Evolutionary conservation across 2,888 invertebrate genomes (phyloP).

Genomic region (Pseudococcus jackbeardsleyi): DNA sequence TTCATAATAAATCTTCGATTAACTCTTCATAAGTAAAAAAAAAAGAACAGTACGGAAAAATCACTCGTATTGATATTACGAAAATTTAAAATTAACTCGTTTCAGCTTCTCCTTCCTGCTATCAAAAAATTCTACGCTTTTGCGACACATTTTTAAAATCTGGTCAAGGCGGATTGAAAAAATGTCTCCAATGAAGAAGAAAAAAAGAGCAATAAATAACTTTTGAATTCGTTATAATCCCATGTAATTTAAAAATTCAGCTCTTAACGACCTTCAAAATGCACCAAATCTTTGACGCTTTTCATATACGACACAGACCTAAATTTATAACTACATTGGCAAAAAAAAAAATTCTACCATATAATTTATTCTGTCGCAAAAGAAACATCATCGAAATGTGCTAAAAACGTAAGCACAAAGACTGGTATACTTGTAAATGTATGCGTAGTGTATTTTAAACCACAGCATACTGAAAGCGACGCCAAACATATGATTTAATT

Average conservation of each 20-base stretch:
- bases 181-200: not conserved
- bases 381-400: not conserved
- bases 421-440: not conserved
- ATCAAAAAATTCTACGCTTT: not conserved
- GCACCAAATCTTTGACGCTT: not conserved
- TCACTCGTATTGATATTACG: not conserved
- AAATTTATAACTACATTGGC: not conserved
- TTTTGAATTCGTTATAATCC: not conserved
- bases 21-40: not conserved
- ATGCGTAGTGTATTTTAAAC: not conserved
- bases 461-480: not conserved
- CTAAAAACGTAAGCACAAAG: not conserved
- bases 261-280: not conserved
- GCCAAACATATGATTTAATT: constrained; percentile 46
- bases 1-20: constrained; percentile 11
- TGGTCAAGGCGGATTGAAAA: not conserved
- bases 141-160: not conserved
- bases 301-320: not conserved
- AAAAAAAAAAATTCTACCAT: not conserved
- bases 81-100: not conserved
- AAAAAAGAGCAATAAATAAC: not conserved
- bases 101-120: not conserved
- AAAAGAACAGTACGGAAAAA: not conserved
- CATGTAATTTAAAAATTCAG: not conserved
- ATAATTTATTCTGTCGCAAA: constrained; percentile 25